Base-by-base conservation (phyloP, 2,888 invertebrate species). In the Pherbina coryleti region DNA sequence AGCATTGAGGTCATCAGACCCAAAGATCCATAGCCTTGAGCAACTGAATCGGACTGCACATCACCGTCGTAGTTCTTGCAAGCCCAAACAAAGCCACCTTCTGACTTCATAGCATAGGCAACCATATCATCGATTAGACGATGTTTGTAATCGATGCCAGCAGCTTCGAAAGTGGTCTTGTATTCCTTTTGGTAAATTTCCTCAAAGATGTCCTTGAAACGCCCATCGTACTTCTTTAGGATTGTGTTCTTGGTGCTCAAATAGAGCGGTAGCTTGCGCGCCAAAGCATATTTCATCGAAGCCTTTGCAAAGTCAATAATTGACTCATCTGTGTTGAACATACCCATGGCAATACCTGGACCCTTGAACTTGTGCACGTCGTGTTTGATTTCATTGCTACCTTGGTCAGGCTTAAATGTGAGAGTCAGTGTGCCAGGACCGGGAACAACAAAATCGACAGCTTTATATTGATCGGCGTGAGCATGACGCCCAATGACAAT, bases 11-110 rank as follows among this genome's bases (percentile, higher is more conserved):
- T 99, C 99, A 99, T 99, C 83, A 99, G 92, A 82, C 99, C 99
- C 78, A 99, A 91, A 0, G 98, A 98, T 17, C 99, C 97, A 84
- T 95, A 97, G 49, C 98, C 98, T 91, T 99, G 99, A 79, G 99
- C 99, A 44, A 99, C 97, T 0, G 98, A 96, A 90, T 99, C 99
- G 0, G 98, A 98, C 90, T 99, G 99, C 0, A 99, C 99, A 90
- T 99, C 99, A 60, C 99, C 99, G 87, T 99, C 99, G 88, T 99
- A 99, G 90, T 99, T 99, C 90, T 99, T 99, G 90, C 99, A 99
- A 9, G 99, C 98, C 99, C 99, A 99, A 0, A 99, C 98, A 89
- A 99, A 99, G 60, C 99, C 99, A 82, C 99, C 99, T 85, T 97
- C 97, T 0, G 97, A 96, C 90, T 99, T 99, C 96, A 99, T 96